Base-by-base conservation (phyloP, 2,797 vertebrate genomes). In the Uromys caudimaculatus region DNA sequence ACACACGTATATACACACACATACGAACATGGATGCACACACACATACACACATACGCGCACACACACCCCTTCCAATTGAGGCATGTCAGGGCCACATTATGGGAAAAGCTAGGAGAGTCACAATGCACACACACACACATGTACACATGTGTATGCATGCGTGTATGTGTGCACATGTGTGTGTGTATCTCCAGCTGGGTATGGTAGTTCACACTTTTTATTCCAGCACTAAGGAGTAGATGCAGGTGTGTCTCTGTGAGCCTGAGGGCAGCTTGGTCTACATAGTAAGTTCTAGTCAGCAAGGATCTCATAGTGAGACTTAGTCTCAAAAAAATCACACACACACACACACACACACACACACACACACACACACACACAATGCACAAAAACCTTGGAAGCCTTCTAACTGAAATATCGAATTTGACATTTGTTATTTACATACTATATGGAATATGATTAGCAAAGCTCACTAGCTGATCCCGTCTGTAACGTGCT, bases 361-460 rank as follows among this genome's bases (percentile, higher is more conserved):
- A 56, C 52, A 56, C 77, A 81, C 79, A 44, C 56, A 35, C 50
- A 56, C 78, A 81, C 52, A 56, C 21, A 23, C 62, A n/a, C 10
- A 3, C 11, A 13, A 35, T 6, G 3, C 56, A 62, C 27, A 47
- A 47, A 62, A 11, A 23, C 47, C 14, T 2, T 94, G 17, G 69
- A 97, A 96, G 67, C 88, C 71, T 93, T 89, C 52, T n/a, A 87
- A 76, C 2, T 41, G 50, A 35, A 89, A 92, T 38, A 54, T 19
- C 67, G 41, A 38, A 52, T 83, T 88, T 67, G 35, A 62, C 54
- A 71, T 89, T 78, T 85, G 6, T 6, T 86, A 62, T 81, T 75
- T 91, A 56, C 27, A 13, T 58, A 77, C 21, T 64, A 54, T 32
- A 41, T 38, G 35, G 27, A 84, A 19, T 85, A 81, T 1, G 84